Conservation (phyloP, 2,113 vertebrate genomes). For the Mystacornis crossleyi region DNA sequence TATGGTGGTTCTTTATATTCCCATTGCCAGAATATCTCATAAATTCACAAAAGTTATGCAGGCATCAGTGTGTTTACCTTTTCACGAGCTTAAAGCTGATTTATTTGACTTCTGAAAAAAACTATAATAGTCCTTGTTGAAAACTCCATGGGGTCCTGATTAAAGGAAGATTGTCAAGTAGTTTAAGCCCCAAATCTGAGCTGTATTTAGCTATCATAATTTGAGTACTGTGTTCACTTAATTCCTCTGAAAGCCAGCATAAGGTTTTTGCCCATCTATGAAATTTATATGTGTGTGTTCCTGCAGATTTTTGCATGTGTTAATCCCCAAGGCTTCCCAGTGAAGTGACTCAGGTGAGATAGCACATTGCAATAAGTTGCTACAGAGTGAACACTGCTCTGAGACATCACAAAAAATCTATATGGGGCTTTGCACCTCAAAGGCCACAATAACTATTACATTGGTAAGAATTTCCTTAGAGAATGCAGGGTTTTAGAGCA, state of each 20-base stretch:
- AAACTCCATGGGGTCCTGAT: constrained; percentile 31
- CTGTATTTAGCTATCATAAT: constrained; percentile 30
- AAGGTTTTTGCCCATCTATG: not conserved
- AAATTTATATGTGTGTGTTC: not conserved
- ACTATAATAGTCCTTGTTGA: constrained; percentile 64
- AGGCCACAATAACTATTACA: not conserved
- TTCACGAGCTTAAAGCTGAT: constrained; percentile 72
- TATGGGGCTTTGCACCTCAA: not conserved
- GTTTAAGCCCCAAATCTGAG: not conserved
- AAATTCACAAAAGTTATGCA: constrained; percentile 66
- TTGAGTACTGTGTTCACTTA: not conserved
- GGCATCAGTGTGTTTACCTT: constrained; percentile 72
- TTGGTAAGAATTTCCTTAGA: not conserved
- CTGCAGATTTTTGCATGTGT: not conserved
- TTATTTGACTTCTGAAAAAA: constrained; percentile 73
- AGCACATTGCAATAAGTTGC: not conserved
- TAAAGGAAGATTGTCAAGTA: constrained; percentile 27
- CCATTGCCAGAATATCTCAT: constrained; percentile 72
- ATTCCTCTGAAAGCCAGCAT: not conserved
- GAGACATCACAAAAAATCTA: not conserved
- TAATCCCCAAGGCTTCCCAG: not conserved
- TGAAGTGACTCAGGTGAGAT: not conserved
- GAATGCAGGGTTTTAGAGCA: not conserved
- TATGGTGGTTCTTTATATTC: constrained; percentile 62
- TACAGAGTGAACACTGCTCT: not conserved